These are phyloP conservation scores for Acanthornis magna DNA, from an alignment of 2,797 vertebrate genomes.

Conservation along the genomic window DNA sequence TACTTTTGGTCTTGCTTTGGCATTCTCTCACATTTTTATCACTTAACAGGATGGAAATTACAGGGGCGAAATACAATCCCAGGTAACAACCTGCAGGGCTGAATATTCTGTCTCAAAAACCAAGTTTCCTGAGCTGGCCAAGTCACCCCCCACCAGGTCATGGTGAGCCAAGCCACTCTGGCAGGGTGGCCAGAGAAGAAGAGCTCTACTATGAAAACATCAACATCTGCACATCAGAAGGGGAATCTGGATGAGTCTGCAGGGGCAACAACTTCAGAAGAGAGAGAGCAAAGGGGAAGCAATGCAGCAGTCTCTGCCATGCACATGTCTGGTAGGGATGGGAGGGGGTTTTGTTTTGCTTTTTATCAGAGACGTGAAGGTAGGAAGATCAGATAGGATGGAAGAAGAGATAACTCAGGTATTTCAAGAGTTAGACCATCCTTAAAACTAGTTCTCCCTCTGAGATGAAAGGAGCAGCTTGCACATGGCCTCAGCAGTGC, in stretches of 20 bases:
- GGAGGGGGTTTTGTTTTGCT: background rate
- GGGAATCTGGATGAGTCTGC: background rate
- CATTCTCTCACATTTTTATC: background rate
- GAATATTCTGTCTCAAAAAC: background rate
- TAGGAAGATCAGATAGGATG: background rate
- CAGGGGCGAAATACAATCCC: background rate
- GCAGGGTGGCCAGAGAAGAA: background rate
- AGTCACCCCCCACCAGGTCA: background rate
- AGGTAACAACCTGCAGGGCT: background rate
- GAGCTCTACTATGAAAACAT: background rate
- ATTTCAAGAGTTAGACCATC: conserved; percentile 33
- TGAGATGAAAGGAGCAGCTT: conserved; percentile 18
- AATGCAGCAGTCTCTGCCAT: background rate
- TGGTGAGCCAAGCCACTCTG: background rate
- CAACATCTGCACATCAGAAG: background rate
- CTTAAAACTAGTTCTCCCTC: conserved; percentile 21
- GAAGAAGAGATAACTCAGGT: conserved; percentile 33
- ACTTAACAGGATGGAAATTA: background rate
- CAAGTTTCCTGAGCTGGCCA: background rate
- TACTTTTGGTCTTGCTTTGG: background rate
- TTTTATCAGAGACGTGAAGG: background rate
- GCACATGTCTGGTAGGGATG: background rate
- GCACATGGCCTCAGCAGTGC: background rate
- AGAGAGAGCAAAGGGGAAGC: background rate
- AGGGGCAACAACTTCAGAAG: background rate